A percentile compares a stretch with the other conserved stretches of the same genome.
phyloP scores from a whole-genome alignment of 2,113 vertebrate genomes.

The Corydoras maculifer region DNA sequence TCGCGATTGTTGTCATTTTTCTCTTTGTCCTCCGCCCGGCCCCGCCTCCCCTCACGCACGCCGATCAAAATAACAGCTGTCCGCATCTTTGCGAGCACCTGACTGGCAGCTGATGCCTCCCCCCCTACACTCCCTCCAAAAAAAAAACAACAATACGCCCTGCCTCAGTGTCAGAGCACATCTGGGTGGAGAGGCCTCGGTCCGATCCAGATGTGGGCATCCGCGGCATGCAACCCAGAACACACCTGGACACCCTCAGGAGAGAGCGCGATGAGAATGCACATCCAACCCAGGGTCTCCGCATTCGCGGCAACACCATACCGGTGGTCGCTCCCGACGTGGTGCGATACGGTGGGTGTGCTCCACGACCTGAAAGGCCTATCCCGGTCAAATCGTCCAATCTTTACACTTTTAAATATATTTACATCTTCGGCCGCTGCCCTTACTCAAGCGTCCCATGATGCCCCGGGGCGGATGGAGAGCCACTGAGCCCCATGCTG shows the following conservation, averaged over 20 bases:
- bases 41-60: constrained; percentile 32
- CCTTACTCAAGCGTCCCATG: constrained; percentile 34
- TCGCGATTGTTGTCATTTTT: constrained; percentile 52
- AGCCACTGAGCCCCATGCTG: constrained; percentile 37
- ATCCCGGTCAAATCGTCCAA: neutral
- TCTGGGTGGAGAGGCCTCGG: constrained; percentile 43
- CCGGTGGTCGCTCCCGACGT: no score
- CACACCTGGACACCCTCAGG: constrained; percentile 46
- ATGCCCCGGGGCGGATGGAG: constrained; percentile 42
- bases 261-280: neutral
- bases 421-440: no score
- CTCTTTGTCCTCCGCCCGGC: constrained; percentile 44
- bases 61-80: constrained; percentile 74
- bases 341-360: no score
- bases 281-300: constrained; percentile 14
- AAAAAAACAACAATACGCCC: constrained; percentile 36
- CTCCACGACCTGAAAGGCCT: constrained; percentile 3
- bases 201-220: constrained; percentile 47
- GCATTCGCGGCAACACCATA: neutral
- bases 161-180: constrained; percentile 40
- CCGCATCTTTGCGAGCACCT: constrained; percentile 62
- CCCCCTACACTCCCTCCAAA: constrained; percentile 2
- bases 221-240: constrained; percentile 28
- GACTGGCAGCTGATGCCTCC: constrained; percentile 61
- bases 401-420: no score